phyloP scores from a whole-genome alignment of 2,113 vertebrate genomes.

The Barbus barbus region DNA sequence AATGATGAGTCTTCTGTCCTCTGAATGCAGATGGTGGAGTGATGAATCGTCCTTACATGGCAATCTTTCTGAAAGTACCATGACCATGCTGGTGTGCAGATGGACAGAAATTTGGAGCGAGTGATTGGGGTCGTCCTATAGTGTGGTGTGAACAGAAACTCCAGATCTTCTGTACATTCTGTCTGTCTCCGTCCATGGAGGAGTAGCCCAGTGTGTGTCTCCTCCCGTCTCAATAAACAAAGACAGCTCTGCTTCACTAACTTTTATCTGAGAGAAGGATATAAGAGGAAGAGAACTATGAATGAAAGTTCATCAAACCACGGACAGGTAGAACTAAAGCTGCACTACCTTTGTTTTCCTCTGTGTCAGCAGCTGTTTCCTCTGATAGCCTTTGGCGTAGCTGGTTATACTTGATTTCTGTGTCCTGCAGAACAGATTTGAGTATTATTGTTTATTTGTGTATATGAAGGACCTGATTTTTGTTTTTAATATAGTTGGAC shows the following conservation, averaged over 20 bases:
- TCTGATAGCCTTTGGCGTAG: conserved; percentile 82
- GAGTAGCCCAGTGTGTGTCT: not conserved
- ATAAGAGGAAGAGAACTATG: conserved; percentile 16
- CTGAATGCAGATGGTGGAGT: not conserved
- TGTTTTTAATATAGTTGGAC: not conserved
- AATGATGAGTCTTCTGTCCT: too few relatives aligned
- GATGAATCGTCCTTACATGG: not conserved
- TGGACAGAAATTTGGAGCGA: conserved; percentile 7
- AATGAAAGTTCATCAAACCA: not conserved
- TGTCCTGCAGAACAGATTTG: conserved; percentile 74
- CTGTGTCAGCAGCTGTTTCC: conserved; percentile 75
- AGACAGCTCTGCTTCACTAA: conserved; percentile 57
- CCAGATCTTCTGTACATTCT: not conserved
- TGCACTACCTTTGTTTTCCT: conserved; percentile 81
- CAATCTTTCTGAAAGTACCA: not conserved
- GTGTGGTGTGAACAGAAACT: not conserved
- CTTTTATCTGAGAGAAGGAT: conserved; percentile 64
- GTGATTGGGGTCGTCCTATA: conserved; percentile 2
- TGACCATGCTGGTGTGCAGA: not conserved
- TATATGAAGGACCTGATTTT: not conserved
- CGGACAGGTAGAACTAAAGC: not conserved
- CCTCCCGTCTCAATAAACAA: conserved; percentile 30
- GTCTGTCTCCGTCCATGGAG: not conserved
- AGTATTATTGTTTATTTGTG: not conserved
- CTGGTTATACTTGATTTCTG: conserved; percentile 85